Conservation (phyloP, 2,797 vertebrate species). For the Spinus olivaceus region DNA sequence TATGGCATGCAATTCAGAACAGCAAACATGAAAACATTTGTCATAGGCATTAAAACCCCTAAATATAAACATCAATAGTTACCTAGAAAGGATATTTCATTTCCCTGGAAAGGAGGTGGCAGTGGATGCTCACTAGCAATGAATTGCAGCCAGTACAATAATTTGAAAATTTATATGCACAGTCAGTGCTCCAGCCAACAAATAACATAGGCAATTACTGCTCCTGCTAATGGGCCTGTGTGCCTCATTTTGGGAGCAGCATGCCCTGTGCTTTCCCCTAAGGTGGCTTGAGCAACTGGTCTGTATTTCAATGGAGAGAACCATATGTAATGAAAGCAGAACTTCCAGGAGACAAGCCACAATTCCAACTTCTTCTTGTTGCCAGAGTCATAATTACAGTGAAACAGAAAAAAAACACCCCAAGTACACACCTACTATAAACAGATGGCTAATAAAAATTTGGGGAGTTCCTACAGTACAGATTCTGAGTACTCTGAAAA, state of each 20-base stretch:
- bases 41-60: background rate
- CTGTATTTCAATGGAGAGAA: background rate
- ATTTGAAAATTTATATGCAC: conserved; percentile 21
- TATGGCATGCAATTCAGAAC: background rate
- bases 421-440: conserved; percentile 31
- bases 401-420: background rate
- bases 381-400: conserved; percentile 14
- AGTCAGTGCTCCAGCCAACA: background rate
- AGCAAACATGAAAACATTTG: background rate
- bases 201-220: background rate
- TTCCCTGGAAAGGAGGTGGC: background rate
- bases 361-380: background rate
- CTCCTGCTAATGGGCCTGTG: background rate
- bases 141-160: background rate
- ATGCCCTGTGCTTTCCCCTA: background rate
- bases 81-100: conserved; percentile 34
- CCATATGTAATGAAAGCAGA: background rate
- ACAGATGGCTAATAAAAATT: conserved; percentile 61
- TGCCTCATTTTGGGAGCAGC: background rate
- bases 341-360: background rate
- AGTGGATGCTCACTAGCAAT: background rate
- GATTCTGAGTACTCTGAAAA: background rate
- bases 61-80: background rate
- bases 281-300: background rate
- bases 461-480: conserved; percentile 13